Evolutionary conservation across 2,888 invertebrate species (phyloP), one percentile per base, ranked within the genome.

Genomic region (Diploptera punctata): DNA sequence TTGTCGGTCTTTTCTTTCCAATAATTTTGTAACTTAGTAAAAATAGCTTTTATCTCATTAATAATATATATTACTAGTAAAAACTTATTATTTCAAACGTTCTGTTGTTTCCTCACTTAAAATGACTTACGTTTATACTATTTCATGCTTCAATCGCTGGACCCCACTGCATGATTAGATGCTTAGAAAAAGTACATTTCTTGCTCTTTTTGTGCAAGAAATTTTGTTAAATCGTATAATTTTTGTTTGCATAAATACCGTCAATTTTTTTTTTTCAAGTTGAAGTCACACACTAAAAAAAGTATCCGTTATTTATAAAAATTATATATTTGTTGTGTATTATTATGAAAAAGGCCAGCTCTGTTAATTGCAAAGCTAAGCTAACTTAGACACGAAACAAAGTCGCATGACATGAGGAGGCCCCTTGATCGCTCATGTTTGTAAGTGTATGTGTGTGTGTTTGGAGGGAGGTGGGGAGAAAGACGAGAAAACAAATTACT

Each of bases 231-330:
- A 57, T 29, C 57, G 26, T 57, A 16, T 57, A 57, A 57, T 57
- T 57, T 57, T 5, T 57, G 57, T 57, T 57, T 57, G 57, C 57
- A 57, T 57, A 57, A 57, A 31, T 57, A 57, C 57, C 57, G 57
- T 16, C 57, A 57, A 29, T n/a, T 26, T 29, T 57, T 57, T 33
- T 33, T 33, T n/a, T n/a, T n/a, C n/a, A n/a, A n/a, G n/a, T n/a
- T n/a, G n/a, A n/a, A n/a, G n/a, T n/a, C n/a, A n/a, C n/a, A n/a
- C n/a, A n/a, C 33, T 7, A 33, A 33, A 7, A 33, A 7, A 26
- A 57, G 24, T 57, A 57, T 31, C 57, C 16, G 24, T 57, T 57
- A 31, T 2, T n/a, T 16, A 29, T 5, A 33, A 33, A 33, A 57
- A 29, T 57, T 29, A n/a, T n/a, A 29, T 57, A 29, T 24, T 57